These are phyloP conservation scores for Hanleya hanleyi DNA, from an alignment of 2,888 invertebrate species.

Conservation along the genomic window DNA sequence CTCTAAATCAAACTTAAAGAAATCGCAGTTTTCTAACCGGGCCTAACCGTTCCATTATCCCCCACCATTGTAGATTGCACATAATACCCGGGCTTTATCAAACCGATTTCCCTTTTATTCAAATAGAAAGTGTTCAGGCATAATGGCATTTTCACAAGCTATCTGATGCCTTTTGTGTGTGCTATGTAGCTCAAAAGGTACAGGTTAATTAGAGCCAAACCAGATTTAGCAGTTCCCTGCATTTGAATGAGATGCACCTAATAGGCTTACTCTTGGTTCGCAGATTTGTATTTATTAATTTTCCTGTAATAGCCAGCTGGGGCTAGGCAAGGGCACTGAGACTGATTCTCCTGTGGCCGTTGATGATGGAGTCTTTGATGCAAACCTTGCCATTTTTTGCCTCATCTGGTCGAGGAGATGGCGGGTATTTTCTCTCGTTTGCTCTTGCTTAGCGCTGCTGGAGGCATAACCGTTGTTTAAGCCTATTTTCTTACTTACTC, in stretches of 20 bases:
- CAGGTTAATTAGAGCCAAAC: constrained; percentile 9
- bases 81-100: constrained; percentile 5
- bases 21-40: constrained; percentile 1
- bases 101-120: not conserved
- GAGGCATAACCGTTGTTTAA: not conserved
- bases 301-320: constrained; percentile 8
- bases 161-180: constrained; percentile 6
- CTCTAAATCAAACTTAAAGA: not conserved
- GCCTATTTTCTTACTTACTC: not conserved
- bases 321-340: too few relatives aligned
- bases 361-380: too few relatives aligned
- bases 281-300: constrained; percentile 11
- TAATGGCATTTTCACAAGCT: constrained; percentile 11
- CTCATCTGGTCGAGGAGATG: not conserved
- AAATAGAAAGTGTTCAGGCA: constrained; percentile 10
- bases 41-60: not conserved
- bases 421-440: not conserved
- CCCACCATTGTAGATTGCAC: not conserved
- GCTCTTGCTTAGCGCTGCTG: not conserved
- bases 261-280: constrained; percentile 5
- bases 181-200: constrained; percentile 7
- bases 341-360: too few relatives aligned
- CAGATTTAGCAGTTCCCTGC: constrained; percentile 8
- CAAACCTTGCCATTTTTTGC: not conserved
- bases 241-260: constrained; percentile 1